Conservation (phyloP, 2,113 vertebrate genomes). For the Ibidorhyncha struthersii region DNA sequence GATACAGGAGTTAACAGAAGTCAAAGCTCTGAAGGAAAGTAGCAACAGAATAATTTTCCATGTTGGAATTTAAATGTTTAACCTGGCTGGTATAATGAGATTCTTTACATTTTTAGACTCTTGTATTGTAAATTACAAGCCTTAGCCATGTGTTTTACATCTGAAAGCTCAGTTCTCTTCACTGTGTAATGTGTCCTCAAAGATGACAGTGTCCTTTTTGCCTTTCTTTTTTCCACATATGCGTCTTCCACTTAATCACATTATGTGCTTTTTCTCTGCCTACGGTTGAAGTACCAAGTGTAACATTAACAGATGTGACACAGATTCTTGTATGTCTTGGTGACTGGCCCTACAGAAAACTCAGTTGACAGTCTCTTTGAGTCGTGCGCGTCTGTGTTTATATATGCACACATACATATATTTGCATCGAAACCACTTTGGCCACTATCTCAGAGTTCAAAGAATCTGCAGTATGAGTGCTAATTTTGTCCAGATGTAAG, state of each 20-base stretch:
- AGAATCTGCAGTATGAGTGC: background rate
- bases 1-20: background rate
- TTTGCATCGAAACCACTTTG: slow-evolving; percentile 30
- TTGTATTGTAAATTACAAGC: background rate
- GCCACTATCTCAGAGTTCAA: slow-evolving; percentile 33
- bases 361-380: background rate
- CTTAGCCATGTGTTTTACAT: slow-evolving; percentile 22
- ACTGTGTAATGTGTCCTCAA: background rate
- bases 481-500: slow-evolving; percentile 56
- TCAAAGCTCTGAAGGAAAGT: background rate
- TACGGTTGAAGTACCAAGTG: background rate
- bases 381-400: background rate
- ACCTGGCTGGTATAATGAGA: slow-evolving; percentile 1
- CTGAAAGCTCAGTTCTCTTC: background rate
- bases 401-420: background rate
- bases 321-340: background rate
- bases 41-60: background rate
- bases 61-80: slow-evolving; percentile 19
- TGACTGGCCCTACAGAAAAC: background rate
- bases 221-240: background rate
- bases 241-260: background rate
- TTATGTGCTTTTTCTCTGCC: background rate
- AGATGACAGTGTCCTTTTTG: background rate
- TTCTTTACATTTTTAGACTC: slow-evolving; percentile 38
- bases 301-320: background rate